Base-by-base conservation (phyloP, 2,888 invertebrate species). In the Ochropleura leucogaster region DNA sequence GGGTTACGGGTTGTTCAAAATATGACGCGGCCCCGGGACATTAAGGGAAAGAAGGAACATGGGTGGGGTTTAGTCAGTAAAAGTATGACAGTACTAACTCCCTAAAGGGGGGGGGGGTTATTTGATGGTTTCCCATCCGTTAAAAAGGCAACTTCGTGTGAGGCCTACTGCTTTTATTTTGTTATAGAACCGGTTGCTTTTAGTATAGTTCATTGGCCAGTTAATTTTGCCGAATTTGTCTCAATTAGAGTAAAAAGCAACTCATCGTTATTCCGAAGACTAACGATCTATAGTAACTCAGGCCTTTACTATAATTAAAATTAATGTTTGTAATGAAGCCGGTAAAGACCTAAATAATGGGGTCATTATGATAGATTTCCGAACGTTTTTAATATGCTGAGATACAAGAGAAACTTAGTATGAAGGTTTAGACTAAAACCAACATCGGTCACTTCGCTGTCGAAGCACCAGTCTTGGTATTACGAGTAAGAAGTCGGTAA, bases 261-360 rank as follows among this genome's bases (percentile, higher is more conserved):
- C 40, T 80, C 76, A 76, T 80, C 49, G 20, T 57, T 16, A 49
- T 57, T 80, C 47, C 18, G 16, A 70, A 60, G 20, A 40, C 40
- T 63, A 49, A 55, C 49, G 7, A 40, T 12, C 14, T 55, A 44
- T 62, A 63, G n/a, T 44, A 59, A 40, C 18, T 51, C 46, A 57
- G 49, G 49, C 81, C n/a, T 63, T 77, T 30, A 16, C 40, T 81
- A 57, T 63, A 64, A 80, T 77, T 77, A 64, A 74, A 74, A 80
- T 74, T 51, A 51, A 77, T 74, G 63, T 16, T 57, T 57, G 8
- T 57, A 40, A 57, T 18, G 55, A 51, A 77, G 5, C 74, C 20
- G 18, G 62, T 46, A 40, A 73, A 49, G 0, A 57, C 49, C 14
- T 46, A 51, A 63, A 16, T 57, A 20, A 20, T 57, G 18, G 62